Percentiles rank a stretch among this genome's conserved stretches.
Conservation (phyloP, 2,113 vertebrate species). For the Scortum barcoo region DNA sequence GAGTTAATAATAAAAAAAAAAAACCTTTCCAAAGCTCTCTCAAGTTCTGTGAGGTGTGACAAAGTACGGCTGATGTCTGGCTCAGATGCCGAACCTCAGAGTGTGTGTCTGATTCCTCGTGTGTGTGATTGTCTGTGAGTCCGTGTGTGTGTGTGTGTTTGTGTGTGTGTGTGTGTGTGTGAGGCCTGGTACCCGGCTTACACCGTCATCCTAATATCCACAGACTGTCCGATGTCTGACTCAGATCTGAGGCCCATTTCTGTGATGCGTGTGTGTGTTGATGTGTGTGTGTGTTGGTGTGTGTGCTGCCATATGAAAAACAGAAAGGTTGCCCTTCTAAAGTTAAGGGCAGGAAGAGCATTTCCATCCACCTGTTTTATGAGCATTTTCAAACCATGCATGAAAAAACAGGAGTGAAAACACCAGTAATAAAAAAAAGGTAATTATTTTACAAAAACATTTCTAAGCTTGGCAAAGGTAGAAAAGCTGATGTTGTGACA, state of each 20-base stretch:
- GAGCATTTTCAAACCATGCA: background rate
- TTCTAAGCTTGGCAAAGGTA: background rate
- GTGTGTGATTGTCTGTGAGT: no score
- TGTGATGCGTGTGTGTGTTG: background rate
- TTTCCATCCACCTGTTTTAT: background rate
- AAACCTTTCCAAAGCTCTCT: conserved; percentile 41
- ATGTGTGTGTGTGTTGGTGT: background rate
- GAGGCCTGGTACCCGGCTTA: background rate
- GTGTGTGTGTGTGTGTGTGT: conserved; percentile 6
- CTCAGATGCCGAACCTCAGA: conserved; percentile 48
- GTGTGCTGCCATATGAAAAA: background rate
- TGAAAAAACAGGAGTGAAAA: background rate
- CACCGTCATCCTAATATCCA: conserved; percentile 5
- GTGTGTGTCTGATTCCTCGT: conserved; percentile 2
- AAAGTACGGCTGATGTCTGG: conserved; percentile 66
- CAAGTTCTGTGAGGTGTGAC: conserved; percentile 67
- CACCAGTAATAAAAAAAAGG: no score
- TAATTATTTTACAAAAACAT: background rate
- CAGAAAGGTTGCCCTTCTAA: background rate
- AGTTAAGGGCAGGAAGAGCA: background rate
- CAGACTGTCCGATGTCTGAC: conserved; percentile 12
- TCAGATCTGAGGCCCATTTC: conserved; percentile 13
- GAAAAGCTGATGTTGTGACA: no score
- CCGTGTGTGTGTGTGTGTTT: conserved; percentile 10
- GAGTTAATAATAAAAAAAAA: conserved; percentile 60